Conservation (phyloP, 1,140 invertebrate species). For the Chrysoperla carnea region DNA sequence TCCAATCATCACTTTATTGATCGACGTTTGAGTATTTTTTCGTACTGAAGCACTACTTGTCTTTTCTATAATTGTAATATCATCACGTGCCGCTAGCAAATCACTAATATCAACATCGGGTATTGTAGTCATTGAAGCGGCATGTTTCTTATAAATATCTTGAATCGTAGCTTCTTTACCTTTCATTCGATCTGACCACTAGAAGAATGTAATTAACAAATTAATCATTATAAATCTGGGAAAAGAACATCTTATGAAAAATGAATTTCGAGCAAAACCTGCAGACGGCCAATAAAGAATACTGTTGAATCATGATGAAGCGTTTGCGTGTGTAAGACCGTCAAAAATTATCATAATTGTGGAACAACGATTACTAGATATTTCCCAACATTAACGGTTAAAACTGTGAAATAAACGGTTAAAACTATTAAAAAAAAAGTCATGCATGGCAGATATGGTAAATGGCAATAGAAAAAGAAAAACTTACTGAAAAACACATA, state of each 20-base stretch:
- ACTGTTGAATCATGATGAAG: too few species aligned
- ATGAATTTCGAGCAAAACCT: too few species aligned
- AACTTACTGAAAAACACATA: too few species aligned
- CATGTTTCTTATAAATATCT: slow-evolving; percentile 44
- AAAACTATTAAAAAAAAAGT: too few species aligned
- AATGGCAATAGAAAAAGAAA: too few species aligned
- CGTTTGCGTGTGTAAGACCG: too few species aligned
- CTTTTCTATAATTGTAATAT: slow-evolving; percentile 71
- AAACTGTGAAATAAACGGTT: too few species aligned
- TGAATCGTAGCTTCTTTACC: slow-evolving; percentile 54
- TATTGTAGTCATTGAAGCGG: slow-evolving; percentile 39
- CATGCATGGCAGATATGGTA: too few species aligned
- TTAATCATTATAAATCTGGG: slow-evolving; percentile 4
- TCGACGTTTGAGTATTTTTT: slow-evolving; percentile 57
- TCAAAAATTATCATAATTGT: too few species aligned
- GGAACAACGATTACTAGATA: too few species aligned
- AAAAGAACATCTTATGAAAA: background rate
- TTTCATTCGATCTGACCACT: slow-evolving; percentile 76
- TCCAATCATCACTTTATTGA: slow-evolving; percentile 80
- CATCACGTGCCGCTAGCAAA: slow-evolving; percentile 64
- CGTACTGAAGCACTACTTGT: slow-evolving; percentile 65
- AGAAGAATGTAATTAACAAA: slow-evolving; percentile 11
- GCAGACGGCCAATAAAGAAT: too few species aligned
- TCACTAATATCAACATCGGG: slow-evolving; percentile 48
- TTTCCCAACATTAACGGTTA: too few species aligned